Conservation (phyloP, 2,888 invertebrate species). For the Steinernema scapterisci region DNA sequence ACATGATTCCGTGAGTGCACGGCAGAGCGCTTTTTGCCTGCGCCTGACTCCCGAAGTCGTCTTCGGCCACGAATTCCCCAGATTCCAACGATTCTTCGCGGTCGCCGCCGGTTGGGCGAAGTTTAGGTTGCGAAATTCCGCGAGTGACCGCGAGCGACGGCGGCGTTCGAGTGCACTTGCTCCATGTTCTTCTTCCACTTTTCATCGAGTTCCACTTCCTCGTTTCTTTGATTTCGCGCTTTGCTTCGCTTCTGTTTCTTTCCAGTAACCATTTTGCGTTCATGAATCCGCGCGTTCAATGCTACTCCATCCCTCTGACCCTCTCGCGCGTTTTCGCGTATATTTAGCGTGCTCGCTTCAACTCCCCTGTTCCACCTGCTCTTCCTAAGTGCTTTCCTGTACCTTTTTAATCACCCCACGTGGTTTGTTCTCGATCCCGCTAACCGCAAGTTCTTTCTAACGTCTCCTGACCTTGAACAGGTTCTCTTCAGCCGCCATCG, state of each 20-base stretch:
- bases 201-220: neutral
- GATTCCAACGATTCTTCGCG: conserved; percentile 1
- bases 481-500: neutral
- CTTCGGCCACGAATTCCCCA: neutral
- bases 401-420: no score
- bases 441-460: neutral
- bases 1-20: neutral
- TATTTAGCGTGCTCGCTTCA: neutral
- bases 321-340: neutral
- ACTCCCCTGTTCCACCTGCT: no score
- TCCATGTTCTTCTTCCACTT: neutral
- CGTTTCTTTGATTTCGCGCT: neutral
- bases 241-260: neutral
- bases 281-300: no score
- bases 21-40: conserved; percentile 3
- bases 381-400: no score
- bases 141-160: no score
- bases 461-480: neutral
- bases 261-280: neutral
- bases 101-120: no score
- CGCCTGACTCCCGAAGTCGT: neutral
- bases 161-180: no score
- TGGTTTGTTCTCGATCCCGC: no score
- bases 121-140: no score
- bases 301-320: no score